Evolutionary conservation across 2,113 vertebrate species (phyloP).

Genomic region (Crotalus horridus): DNA sequence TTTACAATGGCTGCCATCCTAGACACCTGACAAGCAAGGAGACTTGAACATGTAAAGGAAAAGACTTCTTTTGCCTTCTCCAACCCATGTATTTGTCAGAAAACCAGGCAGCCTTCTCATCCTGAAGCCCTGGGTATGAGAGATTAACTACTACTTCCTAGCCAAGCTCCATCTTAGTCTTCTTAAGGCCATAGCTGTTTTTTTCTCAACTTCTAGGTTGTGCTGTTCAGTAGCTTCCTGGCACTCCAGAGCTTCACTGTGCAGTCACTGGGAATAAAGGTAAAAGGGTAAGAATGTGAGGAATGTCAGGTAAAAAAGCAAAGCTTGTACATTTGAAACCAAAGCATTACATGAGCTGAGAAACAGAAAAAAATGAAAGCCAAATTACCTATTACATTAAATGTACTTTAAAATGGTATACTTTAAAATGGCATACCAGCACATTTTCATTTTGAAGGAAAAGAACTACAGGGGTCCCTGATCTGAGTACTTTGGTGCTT

Average conservation of each 20-base stretch:
- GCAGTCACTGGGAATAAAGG: slow-evolving; percentile 79
- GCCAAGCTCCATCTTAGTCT: neutral
- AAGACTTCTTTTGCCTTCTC: neutral
- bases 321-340: neutral
- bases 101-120: neutral
- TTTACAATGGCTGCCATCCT: neutral
- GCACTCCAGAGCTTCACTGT: slow-evolving; percentile 91
- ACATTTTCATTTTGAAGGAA: neutral
- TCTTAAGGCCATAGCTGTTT: slow-evolving; percentile 27
- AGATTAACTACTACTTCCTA: slow-evolving; percentile 23
- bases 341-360: accelerated
- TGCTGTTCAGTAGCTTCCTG: slow-evolving; percentile 61
- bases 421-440: neutral
- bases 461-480: neutral
- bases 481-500: neutral
- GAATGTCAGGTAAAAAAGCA: neutral
- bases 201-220: slow-evolving; percentile 53
- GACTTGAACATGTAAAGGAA: slow-evolving; percentile 4
- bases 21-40: neutral
- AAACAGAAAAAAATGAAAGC: neutral
- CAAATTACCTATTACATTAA: neutral
- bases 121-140: neutral
- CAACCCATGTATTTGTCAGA: slow-evolving; percentile 20
- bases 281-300: slow-evolving; percentile 33
- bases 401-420: neutral